A percentile compares a stretch with the other conserved stretches of the same genome.
Conservation (phyloP, 2,888 invertebrate species). For the Quadroppia sp. region DNA sequence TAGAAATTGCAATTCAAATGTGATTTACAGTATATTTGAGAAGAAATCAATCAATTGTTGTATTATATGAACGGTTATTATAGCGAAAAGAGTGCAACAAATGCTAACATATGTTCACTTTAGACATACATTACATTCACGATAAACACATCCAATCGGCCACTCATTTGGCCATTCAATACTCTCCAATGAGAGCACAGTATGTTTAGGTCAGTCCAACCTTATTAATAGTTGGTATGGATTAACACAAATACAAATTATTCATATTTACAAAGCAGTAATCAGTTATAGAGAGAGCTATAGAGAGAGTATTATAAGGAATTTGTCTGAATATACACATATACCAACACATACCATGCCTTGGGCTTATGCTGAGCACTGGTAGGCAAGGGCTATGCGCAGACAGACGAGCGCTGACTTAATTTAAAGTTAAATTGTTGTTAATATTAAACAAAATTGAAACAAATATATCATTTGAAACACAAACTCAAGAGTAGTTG, state of each 20-base stretch:
- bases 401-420: neutral
- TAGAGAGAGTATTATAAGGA: neutral
- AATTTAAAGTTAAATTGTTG: too few relatives aligned
- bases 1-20: neutral
- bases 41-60: neutral
- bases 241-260: neutral
- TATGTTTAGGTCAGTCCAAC: neutral
- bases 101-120: slow-evolving; percentile 29
- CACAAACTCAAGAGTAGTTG: too few relatives aligned
- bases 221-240: neutral
- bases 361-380: neutral
- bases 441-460: too few relatives aligned
- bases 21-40: neutral
- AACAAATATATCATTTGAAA: too few relatives aligned
- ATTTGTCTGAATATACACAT: neutral
- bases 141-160: neutral
- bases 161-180: neutral
- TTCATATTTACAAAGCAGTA: neutral
- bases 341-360: neutral
- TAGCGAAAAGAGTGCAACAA: neutral
- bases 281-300: neutral
- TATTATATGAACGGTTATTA: neutral
- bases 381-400: slow-evolving; percentile 1
- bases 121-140: neutral
- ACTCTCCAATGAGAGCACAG: neutral